These are phyloP conservation scores for Tenrec ecaudatus DNA, from an alignment of 2,113 vertebrate species.

Conservation along the genomic window DNA sequence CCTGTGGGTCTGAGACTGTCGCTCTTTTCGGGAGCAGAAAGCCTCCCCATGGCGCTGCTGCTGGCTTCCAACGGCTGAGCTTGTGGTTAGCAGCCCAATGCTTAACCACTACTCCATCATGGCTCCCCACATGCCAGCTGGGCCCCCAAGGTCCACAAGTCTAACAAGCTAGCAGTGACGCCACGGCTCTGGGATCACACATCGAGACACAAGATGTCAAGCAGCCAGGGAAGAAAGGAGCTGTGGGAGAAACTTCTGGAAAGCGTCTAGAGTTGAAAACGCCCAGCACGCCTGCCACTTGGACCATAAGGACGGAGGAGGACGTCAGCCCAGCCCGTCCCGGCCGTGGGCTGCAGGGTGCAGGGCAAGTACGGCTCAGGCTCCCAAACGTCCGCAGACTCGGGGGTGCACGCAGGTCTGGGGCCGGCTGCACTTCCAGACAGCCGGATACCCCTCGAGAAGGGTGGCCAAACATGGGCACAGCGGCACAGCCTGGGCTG, in stretches of 20 bases:
- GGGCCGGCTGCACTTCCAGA: neutral
- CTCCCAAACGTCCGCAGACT: neutral
- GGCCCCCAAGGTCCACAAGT: neutral
- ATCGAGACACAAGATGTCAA: neutral
- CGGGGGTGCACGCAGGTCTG: neutral
- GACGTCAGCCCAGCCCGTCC: neutral
- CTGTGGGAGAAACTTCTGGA: neutral
- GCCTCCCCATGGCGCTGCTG: no score
- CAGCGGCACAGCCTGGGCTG: no score
- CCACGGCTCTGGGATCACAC: neutral
- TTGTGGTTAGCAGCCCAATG: no score
- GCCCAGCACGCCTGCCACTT: neutral
- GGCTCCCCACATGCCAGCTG: no score
- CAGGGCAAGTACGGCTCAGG: neutral
- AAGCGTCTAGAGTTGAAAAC: neutral
- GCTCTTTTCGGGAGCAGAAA: no score
- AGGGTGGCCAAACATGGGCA: neutral
- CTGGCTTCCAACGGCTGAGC: no score
- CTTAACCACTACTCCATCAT: no score
- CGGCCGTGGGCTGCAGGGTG: neutral
- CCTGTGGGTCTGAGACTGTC: no score
- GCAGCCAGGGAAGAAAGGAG: neutral
- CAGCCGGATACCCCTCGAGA: neutral
- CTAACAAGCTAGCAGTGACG: neutral
- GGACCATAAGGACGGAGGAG: neutral